Conservation (phyloP, 2,888 invertebrate species). For the Nomada flava region DNA sequence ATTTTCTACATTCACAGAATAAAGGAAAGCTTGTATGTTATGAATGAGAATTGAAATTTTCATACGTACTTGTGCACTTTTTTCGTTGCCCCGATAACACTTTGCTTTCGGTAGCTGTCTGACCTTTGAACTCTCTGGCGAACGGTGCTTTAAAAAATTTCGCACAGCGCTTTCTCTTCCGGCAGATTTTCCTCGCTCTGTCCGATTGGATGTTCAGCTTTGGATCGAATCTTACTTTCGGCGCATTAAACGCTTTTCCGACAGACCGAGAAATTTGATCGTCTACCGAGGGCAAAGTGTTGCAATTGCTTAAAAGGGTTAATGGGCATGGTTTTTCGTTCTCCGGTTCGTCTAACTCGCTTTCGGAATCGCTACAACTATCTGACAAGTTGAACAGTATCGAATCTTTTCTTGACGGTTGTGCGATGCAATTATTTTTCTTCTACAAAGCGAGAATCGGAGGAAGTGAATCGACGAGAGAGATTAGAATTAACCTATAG, state of each 20-base stretch:
- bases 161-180: not conserved
- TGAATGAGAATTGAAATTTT: no score
- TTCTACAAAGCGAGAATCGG: not conserved
- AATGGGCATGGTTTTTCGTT: conserved; percentile 63
- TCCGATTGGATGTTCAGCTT: not conserved
- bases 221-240: conserved; percentile 26
- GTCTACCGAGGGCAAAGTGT: not conserved
- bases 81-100: no score
- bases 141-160: no score
- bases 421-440: not conserved
- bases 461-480: not conserved
- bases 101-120: no score
- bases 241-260: not conserved
- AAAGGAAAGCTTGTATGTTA: not conserved
- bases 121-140: no score
- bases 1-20: not conserved
- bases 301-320: conserved; percentile 52
- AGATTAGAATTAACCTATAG: not conserved
- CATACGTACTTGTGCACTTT: no score
- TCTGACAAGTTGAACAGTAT: conserved; percentile 21
- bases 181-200: not conserved
- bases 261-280: not conserved
- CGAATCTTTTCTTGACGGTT: conserved; percentile 11
- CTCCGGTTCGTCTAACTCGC: conserved; percentile 60
- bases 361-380: conserved; percentile 63